These are phyloP conservation scores for Andrena bicolor DNA, from an alignment of 2,888 invertebrate species.

Conservation along the genomic window DNA sequence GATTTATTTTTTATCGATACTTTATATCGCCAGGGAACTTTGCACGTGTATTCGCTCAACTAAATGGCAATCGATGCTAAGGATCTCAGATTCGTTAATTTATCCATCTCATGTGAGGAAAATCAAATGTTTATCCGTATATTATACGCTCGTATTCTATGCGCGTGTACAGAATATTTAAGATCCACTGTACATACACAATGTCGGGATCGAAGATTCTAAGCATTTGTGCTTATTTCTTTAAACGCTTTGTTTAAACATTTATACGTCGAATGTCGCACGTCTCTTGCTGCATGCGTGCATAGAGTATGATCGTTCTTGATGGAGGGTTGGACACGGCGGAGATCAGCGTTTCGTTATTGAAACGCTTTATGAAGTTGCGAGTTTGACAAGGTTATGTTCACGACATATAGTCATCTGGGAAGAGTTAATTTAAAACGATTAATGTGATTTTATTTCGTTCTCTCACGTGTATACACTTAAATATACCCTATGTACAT, in stretches of 20 bases:
- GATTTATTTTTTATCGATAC: slow-evolving; percentile 58
- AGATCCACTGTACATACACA: neutral
- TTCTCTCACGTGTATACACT: slow-evolving; percentile 43
- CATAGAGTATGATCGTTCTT: neutral
- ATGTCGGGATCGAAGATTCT: slow-evolving; percentile 7
- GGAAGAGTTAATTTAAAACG: slow-evolving; percentile 45
- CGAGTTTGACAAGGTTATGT: slow-evolving; percentile 55
- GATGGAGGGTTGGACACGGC: slow-evolving; percentile 12
- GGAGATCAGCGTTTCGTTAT: slow-evolving; percentile 36
- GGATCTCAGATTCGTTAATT: slow-evolving; percentile 63
- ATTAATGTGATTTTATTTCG: slow-evolving; percentile 58
- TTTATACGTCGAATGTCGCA: neutral
- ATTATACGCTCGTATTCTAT: neutral
- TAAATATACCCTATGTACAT: slow-evolving; percentile 53
- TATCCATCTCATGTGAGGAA: slow-evolving; percentile 30
- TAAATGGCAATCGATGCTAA: slow-evolving; percentile 51
- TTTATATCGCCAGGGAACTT: slow-evolving; percentile 33
- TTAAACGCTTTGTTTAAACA: no score
- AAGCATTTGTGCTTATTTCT: neutral
- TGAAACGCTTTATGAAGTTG: slow-evolving; percentile 49
- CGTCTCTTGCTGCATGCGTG: slow-evolving; percentile 15
- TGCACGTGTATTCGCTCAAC: slow-evolving; percentile 30
- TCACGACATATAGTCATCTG: neutral
- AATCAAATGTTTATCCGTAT: slow-evolving; percentile 38
- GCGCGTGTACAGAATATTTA: slow-evolving; percentile 15